A percentile compares a stretch with the other conserved stretches of the same genome.
phyloP scores from a whole-genome alignment of 2,797 vertebrate species.

The Cuculus canorus region DNA sequence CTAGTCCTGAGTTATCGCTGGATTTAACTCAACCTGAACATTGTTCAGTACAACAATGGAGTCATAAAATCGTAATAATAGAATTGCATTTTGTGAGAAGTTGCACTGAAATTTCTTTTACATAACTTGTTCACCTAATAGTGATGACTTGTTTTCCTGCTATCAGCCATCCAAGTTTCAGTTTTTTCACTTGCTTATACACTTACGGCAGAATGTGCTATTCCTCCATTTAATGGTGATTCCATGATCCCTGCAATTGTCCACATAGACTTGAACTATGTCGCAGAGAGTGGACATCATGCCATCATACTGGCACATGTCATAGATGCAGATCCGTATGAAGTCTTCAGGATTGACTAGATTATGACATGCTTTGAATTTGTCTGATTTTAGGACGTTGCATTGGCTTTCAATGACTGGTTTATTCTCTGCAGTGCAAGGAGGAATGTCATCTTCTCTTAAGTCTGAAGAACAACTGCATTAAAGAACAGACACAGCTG shows the following conservation, averaged over 20 bases:
- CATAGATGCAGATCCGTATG: conserved; percentile 70
- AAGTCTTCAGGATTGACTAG: conserved; percentile 63
- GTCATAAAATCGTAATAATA: not conserved
- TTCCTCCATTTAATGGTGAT: conserved; percentile 67
- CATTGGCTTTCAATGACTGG: conserved; percentile 64
- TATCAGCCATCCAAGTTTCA: not conserved
- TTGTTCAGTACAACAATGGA: not conserved
- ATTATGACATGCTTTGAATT: conserved; percentile 62
- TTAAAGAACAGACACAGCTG: not conserved
- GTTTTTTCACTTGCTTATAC: not conserved
- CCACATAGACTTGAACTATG: conserved; percentile 68
- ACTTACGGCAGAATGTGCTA: conserved; percentile 73
- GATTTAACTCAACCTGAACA: not conserved
- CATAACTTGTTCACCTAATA: not conserved
- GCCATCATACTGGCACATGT: conserved; percentile 73
- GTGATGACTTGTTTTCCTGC: not conserved
- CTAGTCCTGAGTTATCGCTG: not conserved
- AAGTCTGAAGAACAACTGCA: conserved; percentile 69
- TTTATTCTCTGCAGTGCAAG: conserved; percentile 42
- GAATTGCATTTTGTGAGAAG: not conserved
- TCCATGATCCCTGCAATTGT: conserved; percentile 68
- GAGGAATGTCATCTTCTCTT: conserved; percentile 47
- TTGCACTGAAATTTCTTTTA: not conserved
- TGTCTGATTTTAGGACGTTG: conserved; percentile 56
- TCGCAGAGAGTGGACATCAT: conserved; percentile 69